Percentiles rank a stretch among this genome's conserved stretches.
Conservation (phyloP, 2,113 vertebrate genomes). For the Phylloscopus trochilus region DNA sequence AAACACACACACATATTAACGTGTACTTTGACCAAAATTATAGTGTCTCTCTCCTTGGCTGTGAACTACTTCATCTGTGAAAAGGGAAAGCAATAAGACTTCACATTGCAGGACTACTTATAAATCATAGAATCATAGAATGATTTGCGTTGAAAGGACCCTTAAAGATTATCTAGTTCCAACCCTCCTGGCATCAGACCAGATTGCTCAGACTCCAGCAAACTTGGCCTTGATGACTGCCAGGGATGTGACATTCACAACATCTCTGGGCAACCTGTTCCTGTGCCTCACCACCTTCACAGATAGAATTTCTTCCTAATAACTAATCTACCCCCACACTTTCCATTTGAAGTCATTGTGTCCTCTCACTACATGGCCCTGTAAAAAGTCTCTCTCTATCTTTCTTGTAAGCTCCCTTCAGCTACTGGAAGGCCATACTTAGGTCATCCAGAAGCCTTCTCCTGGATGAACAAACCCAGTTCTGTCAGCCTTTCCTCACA, state of each 20-base stretch:
- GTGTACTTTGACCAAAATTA: neutral
- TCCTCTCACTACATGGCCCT: neutral
- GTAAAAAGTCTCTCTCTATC: neutral
- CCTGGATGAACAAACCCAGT: neutral
- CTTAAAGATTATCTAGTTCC: neutral
- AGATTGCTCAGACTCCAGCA: neutral
- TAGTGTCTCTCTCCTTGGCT: neutral
- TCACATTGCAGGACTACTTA: neutral
- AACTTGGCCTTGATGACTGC: neutral
- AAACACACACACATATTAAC: neutral
- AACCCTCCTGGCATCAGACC: neutral
- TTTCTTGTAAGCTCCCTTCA: neutral
- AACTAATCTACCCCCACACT: neutral
- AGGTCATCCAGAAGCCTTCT: neutral
- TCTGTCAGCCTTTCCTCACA: neutral
- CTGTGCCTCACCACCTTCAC: neutral
- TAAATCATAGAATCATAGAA: neutral
- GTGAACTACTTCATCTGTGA: neutral
- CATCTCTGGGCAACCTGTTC: neutral
- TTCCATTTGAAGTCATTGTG: neutral
- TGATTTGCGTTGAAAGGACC: neutral
- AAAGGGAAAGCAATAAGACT: neutral
- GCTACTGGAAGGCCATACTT: neutral
- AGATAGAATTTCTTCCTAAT: neutral
- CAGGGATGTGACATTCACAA: neutral